Base-by-base conservation (phyloP, 37 sponge, comb jelly and placozoan genomes). In the Ianthella basta region DNA sequence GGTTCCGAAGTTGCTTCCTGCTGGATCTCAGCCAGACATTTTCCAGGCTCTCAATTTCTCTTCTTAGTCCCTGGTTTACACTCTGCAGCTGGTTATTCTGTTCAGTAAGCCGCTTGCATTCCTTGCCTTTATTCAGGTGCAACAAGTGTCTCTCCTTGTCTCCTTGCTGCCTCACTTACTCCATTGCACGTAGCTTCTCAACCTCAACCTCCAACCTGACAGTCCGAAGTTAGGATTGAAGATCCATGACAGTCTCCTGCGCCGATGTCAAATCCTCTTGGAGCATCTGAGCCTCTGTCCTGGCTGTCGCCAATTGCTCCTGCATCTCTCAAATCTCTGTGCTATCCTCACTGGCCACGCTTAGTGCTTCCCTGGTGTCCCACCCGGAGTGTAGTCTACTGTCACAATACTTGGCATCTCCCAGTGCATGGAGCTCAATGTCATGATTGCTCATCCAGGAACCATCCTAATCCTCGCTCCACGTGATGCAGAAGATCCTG, bases 161-260 rank as follows among this genome's bases (percentile, higher is more conserved):
- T 5, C 63, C 27, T 25, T 61, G 63, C 27, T 61, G 63, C 63
- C 63, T 61, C 63, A 61, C 63, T 25, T 61, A 12, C 63, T 61
- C 63, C 27, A 61, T 61, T 27, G 63, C 63, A 61, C 63, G 63
- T 61, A 61, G 25, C 63, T 61, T 61, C 25, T 61, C 63, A 4
- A 61, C 63, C 10, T 61, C 63, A 27, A 12, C 63, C 63, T 61
- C 63, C 63, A 61, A 61, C 63, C 27, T 61, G 63, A 61, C 63
- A 4, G 63, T 61, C 27, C 10, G 63, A 27, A 61, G 63, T 12
- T 61, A 12, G 25, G 63, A 27, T 61, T 61, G 63, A 25, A 61
- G 63, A 27, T 23, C 63, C 63, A 12, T 61, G 4, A 61, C 63
- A 23, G n/a, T 61, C 63, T 61, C 63, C 27, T 10, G 63, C 14